Base-by-base conservation (phyloP, 2,888 invertebrate species). In the Macrosiphum euphorbiae region DNA sequence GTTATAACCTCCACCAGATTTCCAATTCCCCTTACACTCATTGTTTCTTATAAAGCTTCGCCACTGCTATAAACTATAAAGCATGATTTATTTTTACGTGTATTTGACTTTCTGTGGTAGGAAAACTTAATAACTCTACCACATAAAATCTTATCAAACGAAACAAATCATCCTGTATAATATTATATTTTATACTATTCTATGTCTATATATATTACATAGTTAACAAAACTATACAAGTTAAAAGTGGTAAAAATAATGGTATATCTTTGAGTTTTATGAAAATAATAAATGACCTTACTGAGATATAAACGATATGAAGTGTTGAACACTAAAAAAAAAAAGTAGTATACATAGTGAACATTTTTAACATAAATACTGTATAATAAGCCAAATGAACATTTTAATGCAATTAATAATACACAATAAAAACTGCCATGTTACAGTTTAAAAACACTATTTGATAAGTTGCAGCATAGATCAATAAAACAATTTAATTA, bases 191-290 rank as follows among this genome's bases (percentile, higher is more conserved):
- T 20, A 78, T 78, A 78, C 5, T 78, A 35, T 35, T 20, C 1
- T 13, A 78, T 20, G 20, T 35, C n/a, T 78, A 35, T 20, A 78
- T 78, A 35, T 67, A 78, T 78, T 78, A 78, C 35, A 78, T 78
- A 78, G 16, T 78, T 78, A 20, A 67, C n/a, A n/a, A 35, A 78
- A 78, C 20, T 78, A 47, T 47, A 86, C 28, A 13, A 86, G 44
- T 44, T 24, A n/a, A 52, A 88, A 20, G 20, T 88, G 52, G 87
- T 88, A 8, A 88, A 88, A 88, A 88, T 88, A 87, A 50, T 50
- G n/a, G 87, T n/a, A 88, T 35, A 88, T 24, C 13, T 35, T 35
- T n/a, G 16, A 88, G 52, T 52, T 88, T 52, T 52, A 88, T 88
- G 87, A 52, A 52, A 88, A 88, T 52, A 28, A 47, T 44, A 28